Base-by-base conservation (phyloP, 2,113 vertebrate species). In the Microtus montanus region DNA sequence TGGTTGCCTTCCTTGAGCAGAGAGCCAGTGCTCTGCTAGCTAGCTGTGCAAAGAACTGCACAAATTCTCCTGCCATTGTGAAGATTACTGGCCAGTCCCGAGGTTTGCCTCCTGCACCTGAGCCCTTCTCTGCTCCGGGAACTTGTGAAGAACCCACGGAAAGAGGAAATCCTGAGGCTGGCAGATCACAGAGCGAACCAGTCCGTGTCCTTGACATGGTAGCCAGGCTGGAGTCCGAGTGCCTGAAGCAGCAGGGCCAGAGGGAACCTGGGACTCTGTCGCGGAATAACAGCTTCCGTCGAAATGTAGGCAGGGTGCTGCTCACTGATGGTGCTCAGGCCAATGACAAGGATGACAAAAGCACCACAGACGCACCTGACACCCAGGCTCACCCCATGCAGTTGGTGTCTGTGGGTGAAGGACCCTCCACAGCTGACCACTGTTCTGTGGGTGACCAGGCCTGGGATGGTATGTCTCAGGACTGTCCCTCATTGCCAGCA, bases 1-100 rank as follows among this genome's bases (percentile, higher is more conserved):
- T 99, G 99, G 99, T 99, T 35, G 99, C 99, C 2, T 99, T 99
- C 49, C 97, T 99, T 68, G 99, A 99, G 97, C 99, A 99, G 94
- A 98, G 99, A 92, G 98, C 98, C 1, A 99, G 96, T 0, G 98
- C 98, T 82, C 97, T 99, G 38, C 98, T 99, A 89, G 98, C 98
- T 5, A 98, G 98, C 88, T 98, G 98, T 47, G 78, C 98, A 0
- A 99, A 99, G 97, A 97, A 91, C 89, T 98, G 97, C 94, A 1
- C 92, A 0, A 96, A 93, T 0, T 15, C 96, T 33, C 71, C 97
- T 2, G 85, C 82, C 35, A 66, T 97, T 71, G 54, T 93, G 19
- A 98, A 98, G 95, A 95, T 89, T 73, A 93, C 97, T 9, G 90
- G 98, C 92, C 98, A 97, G 24, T 95, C 98, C 44, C 98, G 97